Base-by-base conservation (phyloP, 2,113 vertebrate genomes). In the Columba livia region DNA sequence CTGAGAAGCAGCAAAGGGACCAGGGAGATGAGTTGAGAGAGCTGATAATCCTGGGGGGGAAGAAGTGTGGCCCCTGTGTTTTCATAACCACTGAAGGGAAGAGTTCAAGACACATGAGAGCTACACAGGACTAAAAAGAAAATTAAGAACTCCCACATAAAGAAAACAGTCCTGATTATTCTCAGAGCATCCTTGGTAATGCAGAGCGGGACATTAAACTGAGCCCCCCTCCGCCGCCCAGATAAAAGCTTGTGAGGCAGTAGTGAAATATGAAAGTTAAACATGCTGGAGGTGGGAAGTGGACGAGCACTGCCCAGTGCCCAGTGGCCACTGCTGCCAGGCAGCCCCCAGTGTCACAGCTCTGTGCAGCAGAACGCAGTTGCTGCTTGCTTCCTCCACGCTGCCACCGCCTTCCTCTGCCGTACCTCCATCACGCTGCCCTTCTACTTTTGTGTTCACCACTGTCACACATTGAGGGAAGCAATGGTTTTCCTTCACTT, bases 281-380 rank as follows among this genome's bases (percentile, higher is more conserved):
- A 58, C 11, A 44, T 1, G 0, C 18, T 51, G 62, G n/a, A 71
- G 56, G 47, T 62, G 61, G 18, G 57, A 23, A 79, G n/a, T 3
- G 3, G 57, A 24, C 18, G 6, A 32, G 26, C 14, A 26, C 26
- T 85, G 34, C 40, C 44, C 85, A 51, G 42, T 58, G 25, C 47
- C 61, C 61, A 53, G 24, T 0, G 60, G 9, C 15, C 34, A 17
- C 42, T 6, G 31, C 32, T 50, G n/a, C 28, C 5, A 5, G 26
- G 42, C 67, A 79, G 62, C 36, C 77, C 42, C 3, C 1, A 0
- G 10, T 0, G 0, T 53, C 34, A 36, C 10, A 4, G 3, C 48
- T 70, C 79, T 34, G 32, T 4, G 2, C 47, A 53, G 65, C 36
- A 34, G n/a, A 85, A 42, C 2, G 0, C 1, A 2, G 14, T 32